Base-by-base conservation (phyloP, 53 echinoderm and acorn worm species). In the Apostichopus leukothele region DNA sequence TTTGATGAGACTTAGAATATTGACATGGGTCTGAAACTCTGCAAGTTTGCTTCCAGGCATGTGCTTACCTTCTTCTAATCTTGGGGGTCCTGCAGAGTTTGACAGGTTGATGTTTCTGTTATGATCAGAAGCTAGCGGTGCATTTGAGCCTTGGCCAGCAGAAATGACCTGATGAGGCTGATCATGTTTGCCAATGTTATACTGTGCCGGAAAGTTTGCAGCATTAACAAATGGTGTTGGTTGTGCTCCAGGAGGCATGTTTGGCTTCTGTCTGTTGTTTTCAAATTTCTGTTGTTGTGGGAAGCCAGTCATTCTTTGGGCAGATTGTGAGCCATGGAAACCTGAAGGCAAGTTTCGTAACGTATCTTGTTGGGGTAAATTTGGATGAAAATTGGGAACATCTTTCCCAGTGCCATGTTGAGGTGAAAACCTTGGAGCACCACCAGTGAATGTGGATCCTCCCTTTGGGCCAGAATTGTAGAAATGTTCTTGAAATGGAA, bases 161-260 rank as follows among this genome's bases (percentile, higher is more conserved):
- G 71, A 19, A n/a, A 21, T 71, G 71, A 14, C 18, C 71, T 71
- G 16, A 18, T 71, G 18, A 19, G 71, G 71, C 6, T 6, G n/a
- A 18, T 19, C 16, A 18, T 18, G 16, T 16, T 18, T 18, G 1
- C 71, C 71, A 16, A 6, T n/a, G 18, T 13, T 16, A 18, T 4
- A 6, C 6, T 13, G 71, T 6, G 13, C 18, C 4, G 71, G 20
- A 63, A 13, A 63, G 16, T 4, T 63, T 52, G 12, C 9, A 23
- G 27, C 79, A 5, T 18, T 52, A 39, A 53, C 10, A 79, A 79
- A 79, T 16, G 81, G 81, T 50, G 81, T 81, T 9, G 81, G 81
- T 52, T 81, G 81, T 54, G 55, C 55, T 57, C 54, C 81, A 4
- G 81, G 81, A 21, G 81, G 81, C n/a, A 18, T 71, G 6, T 71